Percentiles rank a stretch among this genome's conserved stretches.
Evolutionary conservation across 2,888 invertebrate genomes (phyloP).

Genomic region (Hydropsyche betteni): DNA sequence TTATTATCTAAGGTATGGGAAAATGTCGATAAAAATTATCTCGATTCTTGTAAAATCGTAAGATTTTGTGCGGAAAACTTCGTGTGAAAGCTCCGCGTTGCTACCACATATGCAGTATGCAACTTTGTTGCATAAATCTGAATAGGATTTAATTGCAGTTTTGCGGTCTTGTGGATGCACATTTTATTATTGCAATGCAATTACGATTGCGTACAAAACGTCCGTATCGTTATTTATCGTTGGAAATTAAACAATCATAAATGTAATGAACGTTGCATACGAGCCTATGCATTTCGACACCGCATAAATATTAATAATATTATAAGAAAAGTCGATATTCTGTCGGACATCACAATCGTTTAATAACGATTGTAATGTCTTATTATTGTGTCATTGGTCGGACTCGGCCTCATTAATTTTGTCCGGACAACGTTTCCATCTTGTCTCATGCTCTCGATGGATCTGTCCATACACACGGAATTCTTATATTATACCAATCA

Average conservation of each 20-base stretch:
- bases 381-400: conserved; percentile 49
- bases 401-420: conserved; percentile 45
- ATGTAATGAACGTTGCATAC: not conserved
- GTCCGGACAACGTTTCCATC: conserved; percentile 32
- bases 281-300: too few species aligned
- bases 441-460: conserved; percentile 33
- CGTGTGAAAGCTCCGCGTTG: not conserved
- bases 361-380: conserved; percentile 46
- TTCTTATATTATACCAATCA: conserved; percentile 15
- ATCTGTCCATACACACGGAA: conserved; percentile 43
- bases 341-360: conserved; percentile 28
- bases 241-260: conserved; percentile 33
- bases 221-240: conserved; percentile 49
- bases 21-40: too few species aligned
- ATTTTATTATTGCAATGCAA: conserved; percentile 49
- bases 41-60: too few species aligned
- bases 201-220: conserved; percentile 44
- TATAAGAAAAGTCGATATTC: not conserved
- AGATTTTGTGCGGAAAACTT: not conserved
- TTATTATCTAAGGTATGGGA: too few species aligned
- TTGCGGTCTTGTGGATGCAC: conserved; percentile 47
- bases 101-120: conserved; percentile 12
- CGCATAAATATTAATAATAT: too few species aligned
- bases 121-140: conserved; percentile 49
- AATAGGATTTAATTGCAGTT: conserved; percentile 48